Percentiles rank a stretch among this genome's conserved stretches.
Evolutionary conservation across 2,888 invertebrate species (phyloP).

Genomic region (Ernsta delagoae): DNA sequence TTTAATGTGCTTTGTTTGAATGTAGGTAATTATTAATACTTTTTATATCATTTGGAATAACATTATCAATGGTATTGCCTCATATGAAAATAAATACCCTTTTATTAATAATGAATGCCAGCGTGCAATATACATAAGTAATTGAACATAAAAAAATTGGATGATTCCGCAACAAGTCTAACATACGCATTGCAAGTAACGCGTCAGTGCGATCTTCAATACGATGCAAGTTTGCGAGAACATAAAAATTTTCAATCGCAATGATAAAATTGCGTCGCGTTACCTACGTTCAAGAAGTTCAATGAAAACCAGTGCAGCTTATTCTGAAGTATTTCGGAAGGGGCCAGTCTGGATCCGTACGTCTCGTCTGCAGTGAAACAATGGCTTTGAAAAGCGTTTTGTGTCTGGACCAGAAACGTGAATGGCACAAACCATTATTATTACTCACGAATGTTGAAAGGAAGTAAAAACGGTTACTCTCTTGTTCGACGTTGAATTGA

Average conservation of each 20-base stretch:
- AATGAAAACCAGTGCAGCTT: conserved; percentile 78
- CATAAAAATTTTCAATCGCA: conserved; percentile 16
- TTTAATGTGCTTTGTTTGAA: too few species aligned
- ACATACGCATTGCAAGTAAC: conserved; percentile 7
- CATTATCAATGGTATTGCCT: too few species aligned
- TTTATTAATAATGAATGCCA: too few species aligned
- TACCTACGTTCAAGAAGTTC: too few species aligned
- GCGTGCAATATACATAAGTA: too few species aligned
- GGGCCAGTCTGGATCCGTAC: conserved; percentile 57
- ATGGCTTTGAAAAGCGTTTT: conserved; percentile 72
- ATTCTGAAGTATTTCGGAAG: conserved; percentile 58
- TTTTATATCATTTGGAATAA: too few species aligned
- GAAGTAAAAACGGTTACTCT: conserved; percentile 45
- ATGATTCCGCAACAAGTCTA: conserved; percentile 19
- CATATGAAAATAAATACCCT: too few species aligned
- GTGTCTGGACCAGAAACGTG: conserved; percentile 59
- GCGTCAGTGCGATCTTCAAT: conserved; percentile 18
- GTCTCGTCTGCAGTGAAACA: conserved; percentile 68
- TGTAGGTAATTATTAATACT: too few species aligned
- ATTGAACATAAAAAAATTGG: conserved; percentile 9
- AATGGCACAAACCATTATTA: conserved; percentile 50
- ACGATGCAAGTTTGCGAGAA: conserved; percentile 16
- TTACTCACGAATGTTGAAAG: conserved; percentile 50
- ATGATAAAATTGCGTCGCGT: conserved; percentile 40
- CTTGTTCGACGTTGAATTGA: conserved; percentile 18